These are phyloP conservation scores for Ectobius pallidus DNA, from an alignment of 2,888 invertebrate genomes.

Conservation along the genomic window DNA sequence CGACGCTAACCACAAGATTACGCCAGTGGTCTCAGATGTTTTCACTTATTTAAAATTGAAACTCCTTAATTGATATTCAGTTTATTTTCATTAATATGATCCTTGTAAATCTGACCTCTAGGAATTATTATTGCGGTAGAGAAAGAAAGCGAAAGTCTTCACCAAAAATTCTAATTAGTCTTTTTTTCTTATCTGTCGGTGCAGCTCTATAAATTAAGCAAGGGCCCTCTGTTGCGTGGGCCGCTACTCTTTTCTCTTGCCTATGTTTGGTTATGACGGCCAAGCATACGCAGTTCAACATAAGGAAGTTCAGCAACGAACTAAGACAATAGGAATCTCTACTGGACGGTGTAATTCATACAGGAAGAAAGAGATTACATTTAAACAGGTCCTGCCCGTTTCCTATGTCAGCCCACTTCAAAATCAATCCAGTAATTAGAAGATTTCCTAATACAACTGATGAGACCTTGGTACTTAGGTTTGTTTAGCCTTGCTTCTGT, in stretches of 20 bases:
- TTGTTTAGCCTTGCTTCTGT: neutral
- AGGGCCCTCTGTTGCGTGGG: neutral
- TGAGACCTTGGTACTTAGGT: neutral
- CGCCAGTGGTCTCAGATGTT: no score
- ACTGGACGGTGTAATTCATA: neutral
- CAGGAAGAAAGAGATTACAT: neutral
- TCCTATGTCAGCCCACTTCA: neutral
- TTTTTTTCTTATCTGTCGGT: no score
- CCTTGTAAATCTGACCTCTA: no score
- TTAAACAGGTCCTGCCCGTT: no score
- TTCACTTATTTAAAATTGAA: no score
- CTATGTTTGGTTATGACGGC: neutral
- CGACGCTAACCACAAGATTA: no score
- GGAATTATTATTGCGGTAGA: no score
- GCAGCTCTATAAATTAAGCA: no score
- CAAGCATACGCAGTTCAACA: neutral
- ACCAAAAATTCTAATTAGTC: no score
- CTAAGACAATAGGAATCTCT: neutral
- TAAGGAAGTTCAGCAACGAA: neutral
- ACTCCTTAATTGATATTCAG: no score
- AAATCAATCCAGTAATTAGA: neutral
- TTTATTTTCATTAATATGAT: no score
- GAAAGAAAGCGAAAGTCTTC: no score
- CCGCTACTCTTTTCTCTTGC: neutral
- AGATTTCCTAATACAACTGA: neutral